Evolutionary conservation across 2,113 vertebrate species (phyloP).

Genomic region (Vidua macroura): DNA sequence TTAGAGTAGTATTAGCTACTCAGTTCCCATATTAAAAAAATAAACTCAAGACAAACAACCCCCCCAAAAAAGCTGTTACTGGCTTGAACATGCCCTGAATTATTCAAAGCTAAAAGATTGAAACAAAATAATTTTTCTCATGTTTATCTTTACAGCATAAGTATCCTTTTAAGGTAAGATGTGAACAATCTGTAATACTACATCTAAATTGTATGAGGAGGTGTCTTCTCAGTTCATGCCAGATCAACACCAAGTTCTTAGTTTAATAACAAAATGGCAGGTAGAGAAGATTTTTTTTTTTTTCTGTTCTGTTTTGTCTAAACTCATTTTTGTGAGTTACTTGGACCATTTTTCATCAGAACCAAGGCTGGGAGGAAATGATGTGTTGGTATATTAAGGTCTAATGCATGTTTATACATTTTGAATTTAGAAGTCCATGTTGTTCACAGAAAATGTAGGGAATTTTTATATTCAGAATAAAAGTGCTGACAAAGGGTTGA

Average conservation of each 20-base stretch:
- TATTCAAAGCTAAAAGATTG: neutral
- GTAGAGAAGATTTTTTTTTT: neutral
- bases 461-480: neutral
- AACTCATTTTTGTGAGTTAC: neutral
- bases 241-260: neutral
- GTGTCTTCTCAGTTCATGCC: neutral
- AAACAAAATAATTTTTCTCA: neutral
- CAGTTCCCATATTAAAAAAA: neutral
- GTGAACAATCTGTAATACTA: neutral
- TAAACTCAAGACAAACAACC: neutral
- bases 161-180: neutral
- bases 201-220: neutral
- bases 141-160: neutral
- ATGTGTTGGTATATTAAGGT: neutral
- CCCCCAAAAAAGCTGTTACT: accelerated
- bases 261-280: neutral
- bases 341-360: neutral
- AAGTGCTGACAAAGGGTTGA: neutral
- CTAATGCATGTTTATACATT: neutral
- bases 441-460: neutral
- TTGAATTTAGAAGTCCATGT: neutral
- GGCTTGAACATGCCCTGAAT: neutral
- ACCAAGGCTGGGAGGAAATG: neutral
- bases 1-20: neutral
- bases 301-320: neutral